Percentiles rank a stretch among this genome's conserved stretches.
phyloP scores from a whole-genome alignment of 2,113 vertebrate genomes.

The Chloropsis cyanopogon region DNA sequence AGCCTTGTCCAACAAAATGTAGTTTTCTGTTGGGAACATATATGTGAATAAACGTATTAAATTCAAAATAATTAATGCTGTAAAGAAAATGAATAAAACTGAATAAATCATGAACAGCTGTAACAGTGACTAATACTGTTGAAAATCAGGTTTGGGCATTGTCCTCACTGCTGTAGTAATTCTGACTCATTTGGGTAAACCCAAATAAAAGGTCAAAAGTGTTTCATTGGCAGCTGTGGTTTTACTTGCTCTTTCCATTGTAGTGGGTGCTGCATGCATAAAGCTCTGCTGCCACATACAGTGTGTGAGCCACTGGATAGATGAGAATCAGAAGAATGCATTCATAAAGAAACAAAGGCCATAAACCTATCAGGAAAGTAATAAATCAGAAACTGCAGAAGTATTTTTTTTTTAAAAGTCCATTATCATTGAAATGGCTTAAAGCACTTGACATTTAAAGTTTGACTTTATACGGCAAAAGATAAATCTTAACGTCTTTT shows the following conservation, averaged over 20 bases:
- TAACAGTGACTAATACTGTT: neutral
- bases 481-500: conserved; percentile 8
- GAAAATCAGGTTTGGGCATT: neutral
- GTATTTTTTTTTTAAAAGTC: neutral
- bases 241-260: conserved; percentile 5
- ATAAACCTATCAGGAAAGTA: conserved; percentile 20
- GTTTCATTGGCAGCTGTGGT: neutral
- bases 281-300: neutral
- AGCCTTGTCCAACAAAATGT: neutral
- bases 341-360: neutral
- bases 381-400: conserved; percentile 35
- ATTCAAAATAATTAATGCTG: neutral
- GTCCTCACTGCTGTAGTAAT: neutral
- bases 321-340: neutral
- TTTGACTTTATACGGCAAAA: conserved; percentile 12
- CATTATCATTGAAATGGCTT: conserved; percentile 41
- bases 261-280: neutral
- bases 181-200: neutral
- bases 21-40: neutral
- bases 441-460: conserved; percentile 55
- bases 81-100: neutral
- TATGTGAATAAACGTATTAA: neutral
- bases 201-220: neutral
- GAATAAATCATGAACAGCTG: neutral
- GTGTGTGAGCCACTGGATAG: neutral